Base-by-base conservation (phyloP, 2,797 vertebrate genomes). In the Onychomys torridus region DNA sequence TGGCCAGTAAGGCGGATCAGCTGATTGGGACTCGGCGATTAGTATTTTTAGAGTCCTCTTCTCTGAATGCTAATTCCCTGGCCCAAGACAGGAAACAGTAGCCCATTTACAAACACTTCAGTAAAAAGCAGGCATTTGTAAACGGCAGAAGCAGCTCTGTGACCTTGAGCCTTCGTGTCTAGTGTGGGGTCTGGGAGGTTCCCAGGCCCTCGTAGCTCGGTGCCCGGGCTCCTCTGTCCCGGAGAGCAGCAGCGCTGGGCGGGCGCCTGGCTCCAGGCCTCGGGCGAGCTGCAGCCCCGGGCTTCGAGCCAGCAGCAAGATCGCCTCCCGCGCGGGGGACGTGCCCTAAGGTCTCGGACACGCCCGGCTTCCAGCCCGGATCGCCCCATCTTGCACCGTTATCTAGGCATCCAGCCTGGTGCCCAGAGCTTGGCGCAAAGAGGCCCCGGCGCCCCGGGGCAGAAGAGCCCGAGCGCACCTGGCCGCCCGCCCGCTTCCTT, bases 1-100 rank as follows among this genome's bases (percentile, higher is more conserved):
- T 32, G 32, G 92, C 89, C 90, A 61, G 95, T 93, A 97, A 97
- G 90, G 85, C 93, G 95, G 97, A 97, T 98, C 97, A 96, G 94
- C 96, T 95, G 92, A 34, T 87, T 93, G 76, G 92, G 96, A 96
- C 77, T 78, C 7, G 75, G 90, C 79, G 61, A 97, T 96, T 93
- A 96, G 97, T 97, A 97, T 97, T 97, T 97, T 97, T 96, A 97
- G 96, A 94, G 88, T 59, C 73, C 88, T 97, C 91, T 85, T 93
- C 83, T 46, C 73, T 87, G 92, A 86, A 97, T 97, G 90, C 93
- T 97, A 97, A 98, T 94, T 95, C 96, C 96, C 91, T 87, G 79
- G 83, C 91, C 85, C 85, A 76, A 89, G 32, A 82, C 49, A 90
- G 65, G 4, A 85, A 90, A 96, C 96, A 93, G 88, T 84, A 57